Evolutionary conservation across 30 jellyfish, hydroid and myxozoan species (phyloP).

Genomic region (Phacellophora camtschatica): DNA sequence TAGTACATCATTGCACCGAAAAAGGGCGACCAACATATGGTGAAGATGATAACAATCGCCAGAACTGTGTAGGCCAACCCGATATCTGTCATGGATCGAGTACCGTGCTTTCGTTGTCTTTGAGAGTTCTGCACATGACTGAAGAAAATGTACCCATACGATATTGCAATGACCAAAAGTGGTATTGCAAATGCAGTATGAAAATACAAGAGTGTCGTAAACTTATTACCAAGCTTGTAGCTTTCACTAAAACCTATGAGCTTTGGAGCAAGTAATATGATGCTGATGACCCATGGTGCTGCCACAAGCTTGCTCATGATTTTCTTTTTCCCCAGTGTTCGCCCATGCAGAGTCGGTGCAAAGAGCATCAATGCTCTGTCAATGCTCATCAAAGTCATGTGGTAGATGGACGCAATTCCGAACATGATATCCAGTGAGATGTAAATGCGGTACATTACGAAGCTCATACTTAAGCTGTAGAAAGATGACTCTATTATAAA

Average conservation of each 20-base stretch:
- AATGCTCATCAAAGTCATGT: slow-evolving; percentile 54
- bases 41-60: slow-evolving; percentile 32
- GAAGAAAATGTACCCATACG: slow-evolving; percentile 31
- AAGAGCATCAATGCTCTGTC: slow-evolving; percentile 48
- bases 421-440: slow-evolving; percentile 39
- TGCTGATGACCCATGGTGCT: slow-evolving; percentile 34
- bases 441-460: slow-evolving; percentile 24
- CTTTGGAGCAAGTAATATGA: slow-evolving; percentile 22
- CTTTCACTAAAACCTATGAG: slow-evolving; percentile 3
- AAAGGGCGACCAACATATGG: slow-evolving; percentile 65
- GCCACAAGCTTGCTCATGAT: background rate
- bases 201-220: background rate
- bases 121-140: background rate
- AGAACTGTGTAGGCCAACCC: slow-evolving; percentile 42
- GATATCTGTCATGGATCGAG: slow-evolving; percentile 9
- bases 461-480: background rate
- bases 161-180: slow-evolving; percentile 1
- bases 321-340: slow-evolving; percentile 21
- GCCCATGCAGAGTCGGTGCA: slow-evolving; percentile 27
- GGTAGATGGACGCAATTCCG: slow-evolving; percentile 51
- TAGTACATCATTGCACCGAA: slow-evolving; percentile 36
- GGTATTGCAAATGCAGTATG: slow-evolving; percentile 28
- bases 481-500: slow-evolving; percentile 1
- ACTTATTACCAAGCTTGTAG: background rate
- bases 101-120: background rate